These are phyloP conservation scores for Drosophila arizonae DNA, from an alignment of 1,140 invertebrate species.

Conservation along the genomic window DNA sequence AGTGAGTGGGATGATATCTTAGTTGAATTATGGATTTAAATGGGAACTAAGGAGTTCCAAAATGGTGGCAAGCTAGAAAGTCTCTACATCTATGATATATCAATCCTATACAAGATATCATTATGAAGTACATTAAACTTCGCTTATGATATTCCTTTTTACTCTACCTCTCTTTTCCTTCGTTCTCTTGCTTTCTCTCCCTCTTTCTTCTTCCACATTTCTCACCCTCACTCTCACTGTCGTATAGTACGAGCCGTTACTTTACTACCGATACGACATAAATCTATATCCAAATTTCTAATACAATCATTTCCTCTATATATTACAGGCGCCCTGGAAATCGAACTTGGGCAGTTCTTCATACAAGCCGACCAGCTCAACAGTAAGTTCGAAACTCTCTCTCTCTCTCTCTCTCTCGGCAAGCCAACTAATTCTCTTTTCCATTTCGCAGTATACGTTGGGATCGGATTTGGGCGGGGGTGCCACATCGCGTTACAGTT, in stretches of 20 bases:
- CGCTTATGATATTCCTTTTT: too few relatives aligned
- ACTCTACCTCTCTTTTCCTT: too few relatives aligned
- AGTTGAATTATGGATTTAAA: background rate
- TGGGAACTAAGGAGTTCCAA: too few relatives aligned
- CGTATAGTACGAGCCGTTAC: too few relatives aligned
- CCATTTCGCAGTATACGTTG: conserved; percentile 59
- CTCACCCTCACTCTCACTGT: background rate
- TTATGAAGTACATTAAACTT: too few relatives aligned
- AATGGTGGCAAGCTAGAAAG: too few relatives aligned
- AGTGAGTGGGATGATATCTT: background rate
- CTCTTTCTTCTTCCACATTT: background rate
- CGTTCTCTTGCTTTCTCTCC: too few relatives aligned
- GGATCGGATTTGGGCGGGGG: conserved; percentile 52
- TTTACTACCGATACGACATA: background rate
- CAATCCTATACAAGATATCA: too few relatives aligned
- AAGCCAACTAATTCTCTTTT: background rate
- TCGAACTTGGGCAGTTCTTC: conserved; percentile 63
- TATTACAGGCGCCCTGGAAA: conserved; percentile 73
- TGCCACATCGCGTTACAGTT: conserved; percentile 64
- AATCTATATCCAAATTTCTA: background rate
- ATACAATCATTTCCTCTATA: background rate
- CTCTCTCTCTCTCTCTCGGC: background rate
- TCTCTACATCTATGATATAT: too few relatives aligned
- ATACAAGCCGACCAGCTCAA: conserved; percentile 65
- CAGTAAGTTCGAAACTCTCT: conserved; percentile 40